Percentiles rank a stretch among this genome's conserved stretches.
phyloP scores from a whole-genome alignment of 37 sponge, comb jelly and placozoan species.

The Hexactinellida sp. region DNA sequence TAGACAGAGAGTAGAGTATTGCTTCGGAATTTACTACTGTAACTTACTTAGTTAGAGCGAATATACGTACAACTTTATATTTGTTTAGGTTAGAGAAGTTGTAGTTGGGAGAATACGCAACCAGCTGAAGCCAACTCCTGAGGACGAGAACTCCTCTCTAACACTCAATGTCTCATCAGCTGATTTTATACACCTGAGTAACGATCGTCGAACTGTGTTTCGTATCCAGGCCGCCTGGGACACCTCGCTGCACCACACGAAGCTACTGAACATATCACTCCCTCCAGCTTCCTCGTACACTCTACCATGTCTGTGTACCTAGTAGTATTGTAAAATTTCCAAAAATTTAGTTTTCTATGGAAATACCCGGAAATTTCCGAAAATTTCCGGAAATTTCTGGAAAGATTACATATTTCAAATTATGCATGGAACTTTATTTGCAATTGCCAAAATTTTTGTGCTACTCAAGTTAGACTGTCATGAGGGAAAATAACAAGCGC shows the following conservation, averaged over 20 bases:
- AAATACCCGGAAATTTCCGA: too few relatives aligned
- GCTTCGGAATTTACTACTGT: not conserved
- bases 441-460: too few relatives aligned
- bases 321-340: too few relatives aligned
- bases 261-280: constrained; percentile 65
- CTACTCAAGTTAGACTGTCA: too few relatives aligned
- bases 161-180: not conserved
- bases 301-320: constrained; percentile 67
- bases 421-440: too few relatives aligned
- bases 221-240: constrained; percentile 85
- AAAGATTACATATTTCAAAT: too few relatives aligned
- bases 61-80: not conserved
- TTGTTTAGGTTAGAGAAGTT: not conserved
- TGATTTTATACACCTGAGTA: not conserved
- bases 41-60: not conserved
- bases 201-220: constrained; percentile 2
- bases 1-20: too few relatives aligned
- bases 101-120: not conserved
- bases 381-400: too few relatives aligned
- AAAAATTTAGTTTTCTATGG: too few relatives aligned
- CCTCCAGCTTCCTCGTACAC: constrained; percentile 34
- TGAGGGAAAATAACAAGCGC: too few relatives aligned
- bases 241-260: constrained; percentile 82
- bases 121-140: not conserved
- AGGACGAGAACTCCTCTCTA: not conserved